A percentile compares a stretch with the other conserved stretches of the same genome.
Conservation (phyloP, 2,113 vertebrate genomes). For the Scomber scombrus region DNA sequence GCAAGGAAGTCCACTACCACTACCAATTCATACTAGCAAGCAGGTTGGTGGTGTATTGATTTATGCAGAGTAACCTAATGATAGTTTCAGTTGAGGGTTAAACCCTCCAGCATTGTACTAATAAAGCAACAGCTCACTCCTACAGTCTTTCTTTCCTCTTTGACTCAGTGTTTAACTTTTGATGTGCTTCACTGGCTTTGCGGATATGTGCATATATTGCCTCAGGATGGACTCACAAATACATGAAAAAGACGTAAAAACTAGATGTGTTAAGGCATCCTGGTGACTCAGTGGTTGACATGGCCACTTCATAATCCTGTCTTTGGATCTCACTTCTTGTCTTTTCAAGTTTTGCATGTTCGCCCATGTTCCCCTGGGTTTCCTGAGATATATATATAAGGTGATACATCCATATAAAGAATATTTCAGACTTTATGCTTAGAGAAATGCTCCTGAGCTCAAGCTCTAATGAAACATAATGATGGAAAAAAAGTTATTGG, state of each 20-base stretch:
- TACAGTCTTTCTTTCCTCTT: slow-evolving; percentile 22
- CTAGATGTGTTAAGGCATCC: slow-evolving; percentile 12
- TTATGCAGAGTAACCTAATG: slow-evolving; percentile 25
- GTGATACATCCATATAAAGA: background rate
- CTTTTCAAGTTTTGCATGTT: no score
- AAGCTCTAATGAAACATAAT: background rate
- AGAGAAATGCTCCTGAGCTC: background rate
- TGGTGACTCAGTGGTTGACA: slow-evolving; percentile 23
- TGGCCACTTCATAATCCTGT: slow-evolving; percentile 10
- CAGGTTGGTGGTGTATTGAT: slow-evolving; percentile 21
- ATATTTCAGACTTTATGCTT: background rate
- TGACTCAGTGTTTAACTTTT: slow-evolving; percentile 40
- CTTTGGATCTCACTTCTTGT: slow-evolving; percentile 10
- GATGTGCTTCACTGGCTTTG: slow-evolving; percentile 42
- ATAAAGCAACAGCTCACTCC: slow-evolving; percentile 46
- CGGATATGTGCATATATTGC: slow-evolving; percentile 29
- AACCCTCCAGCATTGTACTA: slow-evolving; percentile 45
- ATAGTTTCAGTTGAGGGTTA: slow-evolving; percentile 20
- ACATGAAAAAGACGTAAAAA: slow-evolving; percentile 36
- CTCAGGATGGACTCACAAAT: slow-evolving; percentile 36
- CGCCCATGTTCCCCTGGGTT: no score
- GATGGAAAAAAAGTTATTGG: background rate
- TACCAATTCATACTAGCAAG: slow-evolving; percentile 7
- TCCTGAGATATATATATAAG: background rate
- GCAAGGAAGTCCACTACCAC: background rate